Evolutionary conservation across 2,113 vertebrate species (phyloP), one percentile per base, ranked within the genome.

Genomic region (Poicephalus meyeri): DNA sequence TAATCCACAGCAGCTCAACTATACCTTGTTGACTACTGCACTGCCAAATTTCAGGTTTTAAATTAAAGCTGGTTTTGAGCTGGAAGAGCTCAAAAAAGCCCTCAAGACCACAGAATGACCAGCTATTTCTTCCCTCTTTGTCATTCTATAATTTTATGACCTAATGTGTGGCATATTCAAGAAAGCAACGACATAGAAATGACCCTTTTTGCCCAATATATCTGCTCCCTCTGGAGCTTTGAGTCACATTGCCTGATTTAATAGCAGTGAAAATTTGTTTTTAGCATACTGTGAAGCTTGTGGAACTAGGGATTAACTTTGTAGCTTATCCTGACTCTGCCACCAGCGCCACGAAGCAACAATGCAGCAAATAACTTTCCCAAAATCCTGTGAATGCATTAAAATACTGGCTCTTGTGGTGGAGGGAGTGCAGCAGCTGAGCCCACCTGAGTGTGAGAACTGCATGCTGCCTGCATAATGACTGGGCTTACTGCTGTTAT

Each of bases 21-120:
- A 87, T 89, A 89, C 70, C 47, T 94, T 93, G 69, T 64, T 93
- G 82, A 91, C 72, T 80, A 84, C 85, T 55, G 58, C 9, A 9
- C 47, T 90, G 93, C 61, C 91, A 96, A 78, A 81, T 79, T 73
- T 79, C 53, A 94, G 72, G 83, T 91, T 95, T 89, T 64, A 97
- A 95, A 93, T 92, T 85, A 93, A 94, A 96, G 70, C 60, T 93
- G 87, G 10, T 80, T 92, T 93, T 86, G 77, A 78, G 76, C 42
- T 80, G 63, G 41, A 61, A 77, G 46, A 92, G 79, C 85, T 69
- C 50, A 88, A 94, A 93, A 91, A 88, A 94, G 11, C 65, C 71
- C 63, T 49, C 1, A 29, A 96, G 92, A 91, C 74, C 84, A 84
- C 72, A 95, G 60, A 96, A 88, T 12, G 6, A 66, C 58, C 52